phyloP scores from a whole-genome alignment of 2,113 vertebrate genomes.

The Aythya baeri region DNA sequence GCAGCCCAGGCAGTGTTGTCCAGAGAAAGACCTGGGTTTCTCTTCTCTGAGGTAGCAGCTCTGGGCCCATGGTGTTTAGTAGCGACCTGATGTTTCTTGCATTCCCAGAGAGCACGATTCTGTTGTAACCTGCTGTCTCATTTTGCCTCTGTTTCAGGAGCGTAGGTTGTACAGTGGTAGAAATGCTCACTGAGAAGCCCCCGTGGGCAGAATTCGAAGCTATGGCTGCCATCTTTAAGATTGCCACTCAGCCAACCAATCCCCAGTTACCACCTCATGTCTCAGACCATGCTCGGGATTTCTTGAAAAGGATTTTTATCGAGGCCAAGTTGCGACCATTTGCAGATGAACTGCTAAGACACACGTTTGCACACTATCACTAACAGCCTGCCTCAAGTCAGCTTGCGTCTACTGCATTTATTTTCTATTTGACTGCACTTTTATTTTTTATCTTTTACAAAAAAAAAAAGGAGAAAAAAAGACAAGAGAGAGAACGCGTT shows the following conservation, averaged over 20 bases:
- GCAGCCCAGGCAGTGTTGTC: accelerated
- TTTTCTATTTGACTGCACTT: slow-evolving; percentile 86
- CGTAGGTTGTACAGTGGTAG: slow-evolving; percentile 96
- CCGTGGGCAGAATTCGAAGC: slow-evolving; percentile 98
- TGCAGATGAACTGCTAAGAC: slow-evolving; percentile 94
- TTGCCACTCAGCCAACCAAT: slow-evolving; percentile 97
- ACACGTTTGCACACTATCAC: slow-evolving; percentile 96
- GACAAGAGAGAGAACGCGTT: slow-evolving; percentile 79
- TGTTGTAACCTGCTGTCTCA: slow-evolving; percentile 38
- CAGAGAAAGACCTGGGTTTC: not conserved
- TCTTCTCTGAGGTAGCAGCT: not conserved
- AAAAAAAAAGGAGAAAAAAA: slow-evolving; percentile 52
- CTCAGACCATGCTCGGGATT: slow-evolving; percentile 95
- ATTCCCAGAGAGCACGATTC: not conserved
- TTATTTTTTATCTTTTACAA: slow-evolving; percentile 74
- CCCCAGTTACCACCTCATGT: slow-evolving; percentile 92
- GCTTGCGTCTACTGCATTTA: slow-evolving; percentile 70
- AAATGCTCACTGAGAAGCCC: slow-evolving; percentile 98
- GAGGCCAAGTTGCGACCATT: slow-evolving; percentile 94
- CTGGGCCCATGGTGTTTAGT: not conserved
- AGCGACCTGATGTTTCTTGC: not conserved
- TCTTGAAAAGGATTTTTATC: slow-evolving; percentile 95
- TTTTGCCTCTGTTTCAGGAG: slow-evolving; percentile 84
- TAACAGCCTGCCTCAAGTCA: slow-evolving; percentile 76
- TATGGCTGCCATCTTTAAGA: slow-evolving; percentile 99